phyloP scores from a whole-genome alignment of 2,797 vertebrate species.

The Hipposideros larvatus region DNA sequence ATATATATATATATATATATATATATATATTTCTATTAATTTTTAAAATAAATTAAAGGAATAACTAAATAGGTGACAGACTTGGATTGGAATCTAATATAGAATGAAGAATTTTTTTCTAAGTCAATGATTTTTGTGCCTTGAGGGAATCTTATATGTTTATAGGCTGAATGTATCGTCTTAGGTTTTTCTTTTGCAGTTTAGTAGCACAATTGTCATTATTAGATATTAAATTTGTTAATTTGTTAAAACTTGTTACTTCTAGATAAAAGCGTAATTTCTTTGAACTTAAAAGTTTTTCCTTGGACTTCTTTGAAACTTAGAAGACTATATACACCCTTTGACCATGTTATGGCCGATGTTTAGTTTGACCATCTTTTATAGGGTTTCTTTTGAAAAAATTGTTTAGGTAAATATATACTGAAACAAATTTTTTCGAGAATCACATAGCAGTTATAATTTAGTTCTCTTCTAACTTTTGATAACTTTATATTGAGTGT shows the following conservation, averaged over 20 bases:
- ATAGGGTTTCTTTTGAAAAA: constrained; percentile 16
- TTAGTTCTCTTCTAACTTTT: constrained; percentile 21
- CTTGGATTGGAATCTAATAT: background rate
- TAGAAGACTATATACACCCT: background rate
- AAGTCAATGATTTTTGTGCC: background rate
- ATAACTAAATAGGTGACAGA: background rate
- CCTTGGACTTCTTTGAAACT: background rate
- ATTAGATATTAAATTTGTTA: constrained; percentile 27
- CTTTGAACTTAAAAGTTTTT: background rate
- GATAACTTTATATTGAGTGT: background rate
- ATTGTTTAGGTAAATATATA: background rate
- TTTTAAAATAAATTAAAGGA: constrained; percentile 9
- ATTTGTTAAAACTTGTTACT: constrained; percentile 34
- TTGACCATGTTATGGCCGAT: background rate
- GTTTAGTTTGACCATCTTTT: constrained; percentile 24
- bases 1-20: background rate
- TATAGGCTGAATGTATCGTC: background rate
- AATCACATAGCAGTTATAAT: constrained; percentile 10
- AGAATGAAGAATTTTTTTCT: constrained; percentile 26
- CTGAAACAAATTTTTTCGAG: constrained; percentile 40
- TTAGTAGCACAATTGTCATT: background rate
- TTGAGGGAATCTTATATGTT: background rate
- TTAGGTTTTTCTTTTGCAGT: constrained; percentile 30
- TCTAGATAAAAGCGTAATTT: constrained; percentile 22
- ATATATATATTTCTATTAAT: background rate